Evolutionary conservation across 2,888 invertebrate genomes (phyloP).

Genomic region (Dryobota labecula): DNA sequence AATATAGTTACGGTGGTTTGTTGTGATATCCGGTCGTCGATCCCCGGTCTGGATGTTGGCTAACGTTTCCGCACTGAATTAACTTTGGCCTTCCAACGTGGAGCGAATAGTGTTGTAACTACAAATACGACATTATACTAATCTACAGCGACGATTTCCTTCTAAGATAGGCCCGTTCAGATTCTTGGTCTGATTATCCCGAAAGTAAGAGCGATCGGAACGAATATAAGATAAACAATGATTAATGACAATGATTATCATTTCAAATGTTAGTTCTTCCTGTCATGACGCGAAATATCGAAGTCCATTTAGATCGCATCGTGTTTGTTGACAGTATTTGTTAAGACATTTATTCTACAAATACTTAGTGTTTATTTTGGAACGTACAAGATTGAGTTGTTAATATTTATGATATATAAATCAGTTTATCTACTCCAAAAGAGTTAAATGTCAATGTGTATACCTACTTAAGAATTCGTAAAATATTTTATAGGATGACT

Average conservation of each 20-base stretch:
- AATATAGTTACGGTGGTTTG: constrained; percentile 53
- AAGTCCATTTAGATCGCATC: not conserved
- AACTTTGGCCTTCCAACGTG: constrained; percentile 77
- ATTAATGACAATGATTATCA: constrained; percentile 21
- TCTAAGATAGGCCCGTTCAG: constrained; percentile 31
- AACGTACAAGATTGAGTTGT: not conserved
- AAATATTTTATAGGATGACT: not conserved
- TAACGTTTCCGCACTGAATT: constrained; percentile 78
- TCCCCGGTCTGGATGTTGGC: constrained; percentile 73
- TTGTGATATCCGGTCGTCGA: constrained; percentile 78
- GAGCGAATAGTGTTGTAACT: constrained; percentile 44
- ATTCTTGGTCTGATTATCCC: constrained; percentile 31
- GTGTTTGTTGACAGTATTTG: constrained; percentile 14
- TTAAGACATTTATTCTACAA: not conserved
- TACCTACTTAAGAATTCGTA: not conserved
- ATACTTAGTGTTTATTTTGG: not conserved
- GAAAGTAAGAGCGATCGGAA: constrained; percentile 45
- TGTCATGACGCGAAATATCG: constrained; percentile 1
- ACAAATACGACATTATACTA: constrained; percentile 12
- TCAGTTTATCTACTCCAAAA: constrained; percentile 3
- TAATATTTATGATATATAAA: constrained; percentile 15
- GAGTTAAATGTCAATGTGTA: not conserved
- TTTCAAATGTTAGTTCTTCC: constrained; percentile 13
- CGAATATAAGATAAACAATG: constrained; percentile 37
- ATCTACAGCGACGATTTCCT: constrained; percentile 37